Percentiles rank a stretch among this genome's conserved stretches.
These are phyloP conservation scores for Agonopterix arenella DNA, from an alignment of 2,888 invertebrate species.

Conservation along the genomic window DNA sequence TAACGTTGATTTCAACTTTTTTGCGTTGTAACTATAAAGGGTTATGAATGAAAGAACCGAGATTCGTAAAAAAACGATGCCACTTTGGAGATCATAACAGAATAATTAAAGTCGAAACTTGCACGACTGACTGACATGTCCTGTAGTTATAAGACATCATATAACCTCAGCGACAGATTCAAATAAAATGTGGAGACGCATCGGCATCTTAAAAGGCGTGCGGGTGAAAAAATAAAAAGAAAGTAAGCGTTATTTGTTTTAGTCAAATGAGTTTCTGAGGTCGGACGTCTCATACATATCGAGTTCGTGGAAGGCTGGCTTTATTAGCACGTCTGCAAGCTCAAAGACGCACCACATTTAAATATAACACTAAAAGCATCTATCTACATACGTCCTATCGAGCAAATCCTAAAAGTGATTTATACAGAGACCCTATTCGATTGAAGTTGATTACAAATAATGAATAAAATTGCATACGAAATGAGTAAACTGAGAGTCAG, in stretches of 20 bases:
- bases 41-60: too few species aligned
- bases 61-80: too few species aligned
- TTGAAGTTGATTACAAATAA: conserved; percentile 76
- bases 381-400: conserved; percentile 70
- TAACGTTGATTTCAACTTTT: too few species aligned
- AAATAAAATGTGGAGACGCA: conserved; percentile 44
- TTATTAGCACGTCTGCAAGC: conserved; percentile 59
- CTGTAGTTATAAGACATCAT: background rate
- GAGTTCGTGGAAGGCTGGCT: conserved; percentile 42
- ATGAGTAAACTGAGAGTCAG: conserved; percentile 66
- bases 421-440: conserved; percentile 71
- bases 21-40: too few species aligned
- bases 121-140: too few species aligned
- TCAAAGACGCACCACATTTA: conserved; percentile 65
- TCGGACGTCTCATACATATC: conserved; percentile 49
- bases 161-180: conserved; percentile 33
- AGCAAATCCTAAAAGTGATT: conserved; percentile 73
- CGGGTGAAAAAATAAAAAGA: conserved; percentile 53
- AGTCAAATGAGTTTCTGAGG: conserved; percentile 70
- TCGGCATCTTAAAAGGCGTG: conserved; percentile 52
- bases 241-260: conserved; percentile 61
- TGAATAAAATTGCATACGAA: conserved; percentile 77
- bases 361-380: conserved; percentile 73
- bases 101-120: too few species aligned
- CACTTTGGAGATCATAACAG: too few species aligned